Base-by-base conservation (phyloP, 1,140 invertebrate species). In the Drosophila prosaltans region DNA sequence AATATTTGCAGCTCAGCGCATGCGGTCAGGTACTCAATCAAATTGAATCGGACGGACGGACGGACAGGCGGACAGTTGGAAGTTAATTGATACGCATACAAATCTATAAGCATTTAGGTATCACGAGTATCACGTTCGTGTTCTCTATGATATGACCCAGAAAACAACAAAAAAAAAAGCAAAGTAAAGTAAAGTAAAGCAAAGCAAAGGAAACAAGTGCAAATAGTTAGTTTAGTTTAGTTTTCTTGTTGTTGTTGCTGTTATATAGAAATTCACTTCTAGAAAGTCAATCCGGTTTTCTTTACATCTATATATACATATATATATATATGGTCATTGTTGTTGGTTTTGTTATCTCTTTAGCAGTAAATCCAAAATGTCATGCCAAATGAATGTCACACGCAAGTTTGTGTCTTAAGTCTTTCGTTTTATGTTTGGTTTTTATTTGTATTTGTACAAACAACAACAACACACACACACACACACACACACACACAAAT, bases 51-150 rank as follows among this genome's bases (percentile, higher is more conserved):
- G 45, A 51, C 45, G 26, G 45, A 26, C 21, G 45, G 58, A 36
- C 32, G 32, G 32, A 7, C 32, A 36, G 62, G 10, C 48, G 57
- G n/a, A 59, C 32, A 21, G 51, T 24, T 36, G 30, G 61, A 60
- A 68, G 82, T 86, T 86, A 86, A 86, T 86, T 86, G 83, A 86
- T 86, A 86, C 82, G 82, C 83, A 86, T 77, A 78, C 61, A 77
- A 70, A 77, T 78, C 77, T 76, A 76, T 81, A 65, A 28, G 66
- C 80, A 76, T 83, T 82, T 63, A 54, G 72, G 72, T 72, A 51
- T 43, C 32, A 36, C 28, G 16, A 36, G 57, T 58, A 66, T 26
- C 74, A 76, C 69, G 83, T 88, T 80, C 76, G 83, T 82, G 72
- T 68, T 45, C 63, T 36, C 30, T 78, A 36, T 54, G 55, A 65